Percentiles rank a stretch among this genome's conserved stretches.
phyloP scores from a whole-genome alignment of 1,140 invertebrate genomes.

The Papilio aristodemus region DNA sequence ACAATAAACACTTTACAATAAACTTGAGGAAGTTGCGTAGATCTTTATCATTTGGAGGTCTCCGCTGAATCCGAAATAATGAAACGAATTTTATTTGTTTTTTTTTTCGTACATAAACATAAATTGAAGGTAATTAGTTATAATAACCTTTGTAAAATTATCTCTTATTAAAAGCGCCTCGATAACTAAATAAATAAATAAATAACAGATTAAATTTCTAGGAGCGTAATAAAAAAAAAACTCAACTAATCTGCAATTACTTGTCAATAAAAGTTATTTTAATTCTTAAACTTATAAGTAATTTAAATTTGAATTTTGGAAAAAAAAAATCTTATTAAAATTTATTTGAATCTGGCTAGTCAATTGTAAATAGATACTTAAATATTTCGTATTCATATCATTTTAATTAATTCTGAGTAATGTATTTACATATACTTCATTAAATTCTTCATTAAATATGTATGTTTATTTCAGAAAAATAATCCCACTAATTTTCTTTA shows the following conservation, averaged over 20 bases:
- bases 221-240: slow-evolving; percentile 7
- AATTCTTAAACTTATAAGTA: neutral
- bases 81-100: slow-evolving; percentile 26
- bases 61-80: slow-evolving; percentile 27
- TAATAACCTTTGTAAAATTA: slow-evolving; percentile 26
- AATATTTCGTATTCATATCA: neutral
- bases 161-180: neutral
- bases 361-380: neutral
- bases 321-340: neutral
- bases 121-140: slow-evolving; percentile 32
- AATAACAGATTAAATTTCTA: slow-evolving; percentile 3
- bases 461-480: no score
- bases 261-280: neutral
- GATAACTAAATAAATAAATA: no score
- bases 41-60: slow-evolving; percentile 22
- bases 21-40: slow-evolving; percentile 19
- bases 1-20: slow-evolving; percentile 24
- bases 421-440: no score
- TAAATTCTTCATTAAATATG: no score
- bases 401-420: neutral
- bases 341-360: neutral
- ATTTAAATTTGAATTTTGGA: neutral
- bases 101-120: neutral
- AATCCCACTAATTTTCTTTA: no score
- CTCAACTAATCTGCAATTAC: neutral